A percentile compares a stretch with the other conserved stretches of the same genome.
Conservation (phyloP, 2,888 invertebrate genomes). For the Kuschelorhynchus macadamiae region DNA sequence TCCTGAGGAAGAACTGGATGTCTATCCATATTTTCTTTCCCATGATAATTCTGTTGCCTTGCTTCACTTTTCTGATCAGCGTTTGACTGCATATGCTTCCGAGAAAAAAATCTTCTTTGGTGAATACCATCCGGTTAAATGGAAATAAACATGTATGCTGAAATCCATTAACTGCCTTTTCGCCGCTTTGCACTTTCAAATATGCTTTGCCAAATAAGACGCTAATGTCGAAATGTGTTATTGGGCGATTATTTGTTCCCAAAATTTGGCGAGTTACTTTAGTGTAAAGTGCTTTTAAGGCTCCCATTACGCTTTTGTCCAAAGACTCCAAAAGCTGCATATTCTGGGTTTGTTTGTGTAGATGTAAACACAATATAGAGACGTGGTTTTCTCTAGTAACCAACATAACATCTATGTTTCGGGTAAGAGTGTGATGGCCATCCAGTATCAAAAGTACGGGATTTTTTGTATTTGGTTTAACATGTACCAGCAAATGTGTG, state of each 20-base stretch:
- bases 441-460: slow-evolving; percentile 7
- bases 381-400: slow-evolving; percentile 11
- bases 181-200: not conserved
- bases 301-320: slow-evolving; percentile 7
- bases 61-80: not conserved
- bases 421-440: slow-evolving; percentile 2
- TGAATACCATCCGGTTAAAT: slow-evolving; percentile 6
- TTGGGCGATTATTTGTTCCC: not conserved
- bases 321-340: slow-evolving; percentile 6
- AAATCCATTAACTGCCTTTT: slow-evolving; percentile 7
- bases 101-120: slow-evolving; percentile 3
- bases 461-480: slow-evolving; percentile 4
- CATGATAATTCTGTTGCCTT: too few species aligned
- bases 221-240: slow-evolving; percentile 6
- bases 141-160: slow-evolving; percentile 12
- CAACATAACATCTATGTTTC: slow-evolving; percentile 7
- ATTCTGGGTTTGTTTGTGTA: not conserved
- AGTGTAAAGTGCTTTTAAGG: slow-evolving; percentile 1
- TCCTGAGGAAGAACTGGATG: not conserved
- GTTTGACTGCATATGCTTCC: not conserved
- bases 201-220: slow-evolving; percentile 5
- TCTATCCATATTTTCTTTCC: not conserved
- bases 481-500: not conserved
- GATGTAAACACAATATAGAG: not conserved
- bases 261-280: not conserved